Percentiles rank a stretch among this genome's conserved stretches.
phyloP scores from a whole-genome alignment of 2,888 invertebrate species.

The Orchesellides sinensis region DNA sequence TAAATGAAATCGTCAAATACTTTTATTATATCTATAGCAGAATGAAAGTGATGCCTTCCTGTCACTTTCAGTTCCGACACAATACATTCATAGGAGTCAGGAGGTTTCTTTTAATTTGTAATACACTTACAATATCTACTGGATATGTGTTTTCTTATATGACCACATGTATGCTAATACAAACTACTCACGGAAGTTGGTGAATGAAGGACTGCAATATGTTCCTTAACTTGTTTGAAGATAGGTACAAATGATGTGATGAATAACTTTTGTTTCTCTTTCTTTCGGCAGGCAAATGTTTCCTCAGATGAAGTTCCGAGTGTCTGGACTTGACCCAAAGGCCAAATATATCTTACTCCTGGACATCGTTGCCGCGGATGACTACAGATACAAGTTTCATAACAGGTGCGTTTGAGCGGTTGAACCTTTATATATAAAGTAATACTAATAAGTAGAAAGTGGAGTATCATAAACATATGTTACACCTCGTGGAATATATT shows the following conservation, averaged over 20 bases:
- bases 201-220: neutral
- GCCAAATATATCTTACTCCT: constrained; percentile 99
- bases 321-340: constrained; percentile 98
- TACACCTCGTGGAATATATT: neutral
- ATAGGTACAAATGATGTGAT: constrained; percentile 55
- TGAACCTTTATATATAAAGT: neutral
- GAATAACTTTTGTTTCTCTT: constrained; percentile 55
- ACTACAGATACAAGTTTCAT: constrained; percentile 98
- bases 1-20: neutral
- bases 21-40: too few relatives aligned
- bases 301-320: constrained; percentile 99
- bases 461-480: too few relatives aligned
- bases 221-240: constrained; percentile 49
- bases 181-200: neutral
- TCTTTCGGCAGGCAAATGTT: constrained; percentile 96
- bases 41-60: too few relatives aligned
- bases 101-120: constrained; percentile 53
- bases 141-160: neutral
- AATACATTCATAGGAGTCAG: too few relatives aligned
- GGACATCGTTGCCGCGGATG: constrained; percentile 99
- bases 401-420: constrained; percentile 85
- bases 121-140: neutral
- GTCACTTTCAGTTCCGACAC: too few relatives aligned
- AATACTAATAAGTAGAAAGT: neutral
- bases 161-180: neutral